Evolutionary conservation across 2,888 invertebrate species (phyloP).

Genomic region (Orthonevra nobilis): DNA sequence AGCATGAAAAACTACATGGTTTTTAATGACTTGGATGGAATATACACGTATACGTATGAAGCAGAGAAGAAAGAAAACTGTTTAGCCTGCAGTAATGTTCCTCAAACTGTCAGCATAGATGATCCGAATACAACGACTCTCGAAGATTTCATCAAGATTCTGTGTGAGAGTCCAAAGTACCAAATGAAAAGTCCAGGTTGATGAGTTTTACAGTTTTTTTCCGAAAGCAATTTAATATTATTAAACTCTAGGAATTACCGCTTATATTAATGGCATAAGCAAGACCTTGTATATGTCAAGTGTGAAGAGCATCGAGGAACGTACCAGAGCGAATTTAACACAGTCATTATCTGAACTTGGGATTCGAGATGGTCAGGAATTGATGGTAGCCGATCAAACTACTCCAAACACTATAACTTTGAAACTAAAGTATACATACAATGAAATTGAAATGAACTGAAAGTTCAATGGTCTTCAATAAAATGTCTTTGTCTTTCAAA

Average conservation of each 20-base stretch:
- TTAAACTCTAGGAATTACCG: constrained; percentile 85
- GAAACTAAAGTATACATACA: constrained; percentile 85
- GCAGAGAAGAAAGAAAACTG: constrained; percentile 94
- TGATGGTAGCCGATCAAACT: constrained; percentile 95
- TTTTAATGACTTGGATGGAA: constrained; percentile 96
- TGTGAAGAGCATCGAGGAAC: constrained; percentile 94
- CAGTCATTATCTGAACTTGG: constrained; percentile 93
- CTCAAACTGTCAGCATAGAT: constrained; percentile 84
- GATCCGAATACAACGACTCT: constrained; percentile 85
- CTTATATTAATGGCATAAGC: constrained; percentile 89
- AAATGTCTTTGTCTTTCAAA: neutral
- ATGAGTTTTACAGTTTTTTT: no score
- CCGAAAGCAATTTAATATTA: neutral
- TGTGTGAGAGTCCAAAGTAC: constrained; percentile 88
- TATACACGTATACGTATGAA: constrained; percentile 97
- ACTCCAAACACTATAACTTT: constrained; percentile 91
- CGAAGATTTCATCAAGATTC: constrained; percentile 89
- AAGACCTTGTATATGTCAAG: constrained; percentile 96
- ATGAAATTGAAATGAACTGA: constrained; percentile 81
- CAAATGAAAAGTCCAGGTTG: constrained; percentile 93
- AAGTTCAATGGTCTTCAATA: neutral
- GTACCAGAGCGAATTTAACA: constrained; percentile 92
- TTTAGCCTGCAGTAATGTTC: constrained; percentile 90
- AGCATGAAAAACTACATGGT: constrained; percentile 98
- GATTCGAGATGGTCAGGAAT: constrained; percentile 90